Conservation (phyloP, 2,888 invertebrate species). For the Acrobeloides nanus region DNA sequence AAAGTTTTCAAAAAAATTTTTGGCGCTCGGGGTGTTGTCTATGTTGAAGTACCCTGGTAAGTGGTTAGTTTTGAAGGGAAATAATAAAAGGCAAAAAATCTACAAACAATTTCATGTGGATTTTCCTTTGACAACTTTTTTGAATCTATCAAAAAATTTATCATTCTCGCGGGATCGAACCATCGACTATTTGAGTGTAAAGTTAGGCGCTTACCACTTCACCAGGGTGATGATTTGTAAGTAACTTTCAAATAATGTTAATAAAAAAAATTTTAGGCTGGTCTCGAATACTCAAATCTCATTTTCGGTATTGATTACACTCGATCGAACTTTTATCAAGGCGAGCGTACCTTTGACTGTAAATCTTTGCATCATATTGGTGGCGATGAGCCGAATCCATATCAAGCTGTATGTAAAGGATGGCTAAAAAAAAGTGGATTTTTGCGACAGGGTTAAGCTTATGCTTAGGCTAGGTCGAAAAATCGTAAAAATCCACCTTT, state of each 20-base stretch:
- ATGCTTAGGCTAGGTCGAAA: not conserved
- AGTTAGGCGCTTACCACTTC: no score
- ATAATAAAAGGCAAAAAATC: no score
- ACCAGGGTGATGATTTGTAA: no score
- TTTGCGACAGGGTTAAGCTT: not conserved
- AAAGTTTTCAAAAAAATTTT: no score
- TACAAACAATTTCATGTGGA: no score
- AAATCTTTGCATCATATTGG: slow-evolving; percentile 56
- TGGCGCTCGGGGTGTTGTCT: no score
- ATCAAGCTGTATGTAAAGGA: slow-evolving; percentile 55
- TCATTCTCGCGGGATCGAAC: no score
- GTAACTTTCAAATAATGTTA: no score
- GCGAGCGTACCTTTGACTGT: slow-evolving; percentile 57
- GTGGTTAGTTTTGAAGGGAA: slow-evolving; percentile 2
- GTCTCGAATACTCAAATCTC: slow-evolving; percentile 53
- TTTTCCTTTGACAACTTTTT: slow-evolving; percentile 1
- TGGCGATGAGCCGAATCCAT: slow-evolving; percentile 55
- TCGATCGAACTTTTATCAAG: slow-evolving; percentile 60
- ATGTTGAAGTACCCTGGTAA: no score
- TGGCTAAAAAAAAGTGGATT: no score
- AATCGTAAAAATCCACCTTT: not conserved
- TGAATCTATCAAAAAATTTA: slow-evolving; percentile 1
- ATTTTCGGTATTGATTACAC: slow-evolving; percentile 59
- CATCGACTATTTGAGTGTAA: no score
- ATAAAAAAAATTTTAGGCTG: slow-evolving; percentile 43